Base-by-base conservation (phyloP, 2,113 vertebrate genomes). In the Origma solitaria region DNA sequence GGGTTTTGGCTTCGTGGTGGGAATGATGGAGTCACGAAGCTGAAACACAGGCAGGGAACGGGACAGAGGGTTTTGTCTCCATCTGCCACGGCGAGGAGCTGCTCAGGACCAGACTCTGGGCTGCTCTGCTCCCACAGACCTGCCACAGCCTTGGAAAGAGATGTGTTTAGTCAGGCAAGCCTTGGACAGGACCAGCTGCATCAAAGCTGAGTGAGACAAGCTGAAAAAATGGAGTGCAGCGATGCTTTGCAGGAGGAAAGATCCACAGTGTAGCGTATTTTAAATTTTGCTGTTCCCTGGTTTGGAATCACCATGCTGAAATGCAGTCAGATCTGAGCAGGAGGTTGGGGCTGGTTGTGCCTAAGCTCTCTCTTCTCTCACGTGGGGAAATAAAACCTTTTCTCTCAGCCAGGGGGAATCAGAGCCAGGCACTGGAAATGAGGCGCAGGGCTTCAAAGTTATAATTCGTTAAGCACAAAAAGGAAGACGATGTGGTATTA, bases 381-480 rank as follows among this genome's bases (percentile, higher is more conserved):
- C 0, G 15, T 7, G 50, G 75, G 35, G 8, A 30, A 12, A 9
- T 27, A 30, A 66, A 9, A 3, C 4, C n/a, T 68, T 38, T 16
- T 31, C n/a, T 75, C 60, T 27, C n/a, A 68, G 49, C 40, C 20
- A 23, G 70, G 0, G 60, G 86, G 96, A 79, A 95, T 91, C 92
- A 93, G 93, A 98, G 96, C 70, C 75, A 92, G 31, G 69, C 82
- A 82, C 81, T 33, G 69, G 79, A 95, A 96, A 95, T 50, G 77
- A 90, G 64, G 91, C 53, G 64, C 56, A 75, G 70, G 66, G 83
- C 93, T 95, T 94, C 91, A 79, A 89, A 95, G 42, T 93, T 50
- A 23, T 83, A 80, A 86, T 91, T 97, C 97, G 97, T 95, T 96
- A 95, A 91, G 60, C 31, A 82, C 66, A 51, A 90, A 82, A 95